Percentiles rank a stretch among this genome's conserved stretches.
phyloP scores from a whole-genome alignment of 2,888 invertebrate species.

The Prenolepis imparis region DNA sequence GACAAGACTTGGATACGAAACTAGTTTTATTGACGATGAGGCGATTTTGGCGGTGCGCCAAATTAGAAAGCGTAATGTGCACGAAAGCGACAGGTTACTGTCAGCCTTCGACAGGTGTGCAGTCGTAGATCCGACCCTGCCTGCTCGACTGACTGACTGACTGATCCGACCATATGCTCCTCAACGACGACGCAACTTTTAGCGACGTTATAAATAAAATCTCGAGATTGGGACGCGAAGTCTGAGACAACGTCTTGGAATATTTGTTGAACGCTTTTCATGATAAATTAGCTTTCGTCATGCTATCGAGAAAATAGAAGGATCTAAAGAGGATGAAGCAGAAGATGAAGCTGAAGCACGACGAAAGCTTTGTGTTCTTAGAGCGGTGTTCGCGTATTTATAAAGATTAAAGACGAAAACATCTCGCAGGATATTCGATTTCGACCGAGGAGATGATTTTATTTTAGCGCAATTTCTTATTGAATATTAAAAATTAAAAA shows the following conservation, averaged over 20 bases:
- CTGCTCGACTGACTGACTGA: constrained; percentile 49
- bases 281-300: constrained; percentile 73
- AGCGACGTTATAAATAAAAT: constrained; percentile 67
- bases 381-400: constrained; percentile 63
- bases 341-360: constrained; percentile 19
- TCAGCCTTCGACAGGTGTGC: constrained; percentile 64
- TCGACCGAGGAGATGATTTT: neutral
- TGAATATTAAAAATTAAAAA: neutral
- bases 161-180: constrained; percentile 60
- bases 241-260: constrained; percentile 21
- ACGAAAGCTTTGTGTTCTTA: constrained; percentile 63
- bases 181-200: constrained; percentile 23
- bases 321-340: constrained; percentile 35
- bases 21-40: neutral
- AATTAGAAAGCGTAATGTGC: constrained; percentile 26
- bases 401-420: constrained; percentile 62
- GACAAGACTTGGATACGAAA: constrained; percentile 8
- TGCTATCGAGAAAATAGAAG: constrained; percentile 57
- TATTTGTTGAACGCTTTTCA: constrained; percentile 67
- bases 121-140: constrained; percentile 17
- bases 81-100: constrained; percentile 34
- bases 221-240: neutral
- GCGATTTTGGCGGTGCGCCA: constrained; percentile 62
- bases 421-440: neutral
- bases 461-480: neutral